A percentile compares a stretch with the other conserved stretches of the same genome.
Evolutionary conservation across 2,797 vertebrate genomes (phyloP).

Genomic region (Mus minutoides): DNA sequence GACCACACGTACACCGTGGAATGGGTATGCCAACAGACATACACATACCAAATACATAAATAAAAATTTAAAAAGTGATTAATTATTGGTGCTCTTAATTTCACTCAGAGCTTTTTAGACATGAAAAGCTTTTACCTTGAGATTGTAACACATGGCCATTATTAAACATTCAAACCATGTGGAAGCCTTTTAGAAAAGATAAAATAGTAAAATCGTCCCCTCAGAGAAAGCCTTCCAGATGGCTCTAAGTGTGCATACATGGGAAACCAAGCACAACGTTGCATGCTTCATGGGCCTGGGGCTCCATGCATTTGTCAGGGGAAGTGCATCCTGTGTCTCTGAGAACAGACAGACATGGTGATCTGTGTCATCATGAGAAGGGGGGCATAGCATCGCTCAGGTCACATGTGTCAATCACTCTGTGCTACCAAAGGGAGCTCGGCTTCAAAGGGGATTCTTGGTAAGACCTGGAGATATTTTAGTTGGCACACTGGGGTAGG

Average conservation of each 20-base stretch:
- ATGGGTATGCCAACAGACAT: neutral
- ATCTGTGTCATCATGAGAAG: neutral
- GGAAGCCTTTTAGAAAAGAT: constrained; percentile 16
- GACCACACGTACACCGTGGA: neutral
- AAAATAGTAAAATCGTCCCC: neutral
- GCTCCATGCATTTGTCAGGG: neutral
- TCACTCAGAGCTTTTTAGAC: neutral
- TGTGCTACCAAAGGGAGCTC: neutral
- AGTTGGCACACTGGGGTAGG: neutral
- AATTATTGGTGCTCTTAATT: constrained; percentile 24
- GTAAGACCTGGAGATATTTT: neutral
- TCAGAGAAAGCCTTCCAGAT: neutral
- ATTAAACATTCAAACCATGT: neutral
- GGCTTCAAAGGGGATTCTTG: neutral
- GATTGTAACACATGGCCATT: neutral
- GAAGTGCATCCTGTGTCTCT: neutral
- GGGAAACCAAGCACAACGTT: accelerated
- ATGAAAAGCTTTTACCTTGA: neutral
- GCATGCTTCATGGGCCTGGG: accelerated
- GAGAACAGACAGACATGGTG: neutral
- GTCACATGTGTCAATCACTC: neutral
- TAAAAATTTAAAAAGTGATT: neutral
- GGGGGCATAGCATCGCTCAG: neutral
- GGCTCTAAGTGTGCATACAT: neutral
- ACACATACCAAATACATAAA: neutral